phyloP scores from a whole-genome alignment of 2,797 vertebrate species.

The Scleropages formosus region DNA sequence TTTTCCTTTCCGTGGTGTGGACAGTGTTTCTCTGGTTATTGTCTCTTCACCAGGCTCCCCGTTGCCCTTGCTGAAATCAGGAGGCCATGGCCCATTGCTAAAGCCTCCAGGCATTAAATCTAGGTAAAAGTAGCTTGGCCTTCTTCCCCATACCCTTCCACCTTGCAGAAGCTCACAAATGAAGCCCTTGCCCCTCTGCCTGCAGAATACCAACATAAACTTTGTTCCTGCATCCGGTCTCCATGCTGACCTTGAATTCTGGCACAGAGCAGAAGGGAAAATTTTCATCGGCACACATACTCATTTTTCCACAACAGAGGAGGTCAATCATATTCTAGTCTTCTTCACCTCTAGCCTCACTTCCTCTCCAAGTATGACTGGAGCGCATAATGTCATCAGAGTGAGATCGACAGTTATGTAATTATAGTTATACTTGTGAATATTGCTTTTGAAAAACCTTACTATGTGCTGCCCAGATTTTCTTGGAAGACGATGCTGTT shows the following conservation, averaged over 20 bases:
- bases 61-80: no score
- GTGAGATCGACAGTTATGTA: background rate
- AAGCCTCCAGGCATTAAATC: no score
- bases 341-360: background rate
- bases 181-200: background rate
- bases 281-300: background rate
- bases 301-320: background rate
- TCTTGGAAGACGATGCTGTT: background rate
- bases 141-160: slow-evolving; percentile 19
- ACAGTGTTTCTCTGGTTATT: background rate
- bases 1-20: no score
- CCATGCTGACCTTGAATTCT: background rate
- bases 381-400: background rate
- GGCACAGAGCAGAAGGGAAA: background rate
- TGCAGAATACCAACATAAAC: background rate
- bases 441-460: background rate
- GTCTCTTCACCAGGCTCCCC: background rate
- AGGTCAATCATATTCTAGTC: background rate
- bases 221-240: background rate
- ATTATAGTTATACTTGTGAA: background rate
- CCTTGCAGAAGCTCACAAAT: background rate
- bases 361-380: background rate
- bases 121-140: slow-evolving; percentile 34
- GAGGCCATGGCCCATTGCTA: no score
- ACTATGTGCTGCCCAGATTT: background rate